Percentiles rank a stretch among this genome's conserved stretches.
phyloP scores from a whole-genome alignment of 1,140 invertebrate species.

The Tetraneura akinire region DNA sequence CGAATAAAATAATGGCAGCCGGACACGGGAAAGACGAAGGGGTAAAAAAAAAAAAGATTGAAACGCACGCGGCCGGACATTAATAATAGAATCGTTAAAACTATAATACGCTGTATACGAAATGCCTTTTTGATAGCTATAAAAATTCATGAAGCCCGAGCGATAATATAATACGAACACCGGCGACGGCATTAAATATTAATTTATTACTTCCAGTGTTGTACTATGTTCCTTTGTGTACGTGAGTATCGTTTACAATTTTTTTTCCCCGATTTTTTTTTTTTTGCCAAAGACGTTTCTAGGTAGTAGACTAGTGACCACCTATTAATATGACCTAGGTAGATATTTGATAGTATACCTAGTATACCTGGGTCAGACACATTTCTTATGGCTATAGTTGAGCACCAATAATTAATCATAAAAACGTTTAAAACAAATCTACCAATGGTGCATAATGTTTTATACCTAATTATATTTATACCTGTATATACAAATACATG shows the following conservation, averaged over 20 bases:
- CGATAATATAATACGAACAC: conserved; percentile 1
- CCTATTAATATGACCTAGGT: no score
- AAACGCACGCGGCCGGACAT: conserved; percentile 31
- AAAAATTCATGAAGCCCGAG: conserved; percentile 41
- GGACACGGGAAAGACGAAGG: neutral
- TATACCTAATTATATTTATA: no score
- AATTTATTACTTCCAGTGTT: conserved; percentile 37
- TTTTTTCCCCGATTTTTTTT: no score
- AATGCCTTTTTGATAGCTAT: conserved; percentile 42
- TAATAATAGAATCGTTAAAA: conserved; percentile 49
- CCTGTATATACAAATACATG: no score
- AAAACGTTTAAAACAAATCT: no score
- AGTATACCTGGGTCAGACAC: no score
- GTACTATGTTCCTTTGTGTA: conserved; percentile 10
- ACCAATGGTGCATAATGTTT: no score
- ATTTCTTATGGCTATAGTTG: no score
- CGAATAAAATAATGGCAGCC: conserved; percentile 24
- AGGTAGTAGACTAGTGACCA: neutral
- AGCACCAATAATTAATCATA: no score
- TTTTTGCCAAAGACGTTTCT: conserved; percentile 10
- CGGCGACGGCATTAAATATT: conserved; percentile 30
- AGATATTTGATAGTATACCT: no score
- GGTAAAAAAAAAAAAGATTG: neutral
- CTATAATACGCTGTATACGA: neutral
- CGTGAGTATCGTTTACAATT: conserved; percentile 39